A percentile compares a stretch with the other conserved stretches of the same genome.
phyloP scores from a whole-genome alignment of 2,113 vertebrate species.

The Poeciliopsis retropinna region DNA sequence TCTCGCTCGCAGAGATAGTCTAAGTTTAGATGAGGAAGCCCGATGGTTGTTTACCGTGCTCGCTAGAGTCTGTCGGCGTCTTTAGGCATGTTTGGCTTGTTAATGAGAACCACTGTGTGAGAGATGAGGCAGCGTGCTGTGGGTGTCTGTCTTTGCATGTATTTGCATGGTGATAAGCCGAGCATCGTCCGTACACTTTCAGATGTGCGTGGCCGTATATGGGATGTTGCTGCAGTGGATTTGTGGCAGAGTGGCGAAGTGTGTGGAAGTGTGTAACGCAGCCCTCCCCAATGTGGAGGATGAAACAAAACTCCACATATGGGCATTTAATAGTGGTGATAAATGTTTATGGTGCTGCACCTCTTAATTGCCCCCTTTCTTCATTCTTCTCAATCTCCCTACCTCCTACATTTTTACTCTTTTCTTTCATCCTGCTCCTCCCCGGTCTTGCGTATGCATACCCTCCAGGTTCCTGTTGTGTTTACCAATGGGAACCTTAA shows the following conservation, averaged over 20 bases:
- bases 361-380: conserved; percentile 43
- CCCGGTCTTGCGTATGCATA: neutral
- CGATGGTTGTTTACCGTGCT: conserved; percentile 75
- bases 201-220: conserved; percentile 29
- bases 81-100: conserved; percentile 80
- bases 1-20: conserved; percentile 31
- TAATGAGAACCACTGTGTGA: conserved; percentile 75
- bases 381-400: conserved; percentile 6
- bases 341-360: conserved; percentile 55
- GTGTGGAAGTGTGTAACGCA: conserved; percentile 35
- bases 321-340: conserved; percentile 51
- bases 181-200: conserved; percentile 17
- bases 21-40: conserved; percentile 67
- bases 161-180: conserved; percentile 68
- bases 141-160: conserved; percentile 61
- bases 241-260: conserved; percentile 7
- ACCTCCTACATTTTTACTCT: conserved; percentile 24
- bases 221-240: conserved; percentile 30
- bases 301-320: conserved; percentile 46
- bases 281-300: conserved; percentile 21
- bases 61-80: conserved; percentile 77
- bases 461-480: conserved; percentile 50
- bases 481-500: conserved; percentile 68
- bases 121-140: conserved; percentile 57
- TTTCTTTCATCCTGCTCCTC: conserved; percentile 19